Evolutionary conservation across 2,888 invertebrate species (phyloP), one percentile per base, ranked within the genome.

Genomic region (Cacoxenus indagator): DNA sequence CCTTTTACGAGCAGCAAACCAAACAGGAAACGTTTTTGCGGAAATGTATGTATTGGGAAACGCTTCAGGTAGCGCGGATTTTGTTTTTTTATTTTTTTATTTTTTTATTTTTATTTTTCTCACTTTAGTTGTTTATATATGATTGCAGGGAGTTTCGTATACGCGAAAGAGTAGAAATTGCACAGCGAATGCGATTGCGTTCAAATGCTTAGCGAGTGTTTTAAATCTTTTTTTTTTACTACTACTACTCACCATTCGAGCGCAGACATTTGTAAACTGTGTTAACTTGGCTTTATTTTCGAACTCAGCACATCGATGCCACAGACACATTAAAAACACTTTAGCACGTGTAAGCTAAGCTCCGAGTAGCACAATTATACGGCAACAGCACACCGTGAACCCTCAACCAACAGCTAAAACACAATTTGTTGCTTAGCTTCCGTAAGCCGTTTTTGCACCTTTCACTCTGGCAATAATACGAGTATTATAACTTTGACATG

Each of bases 121-220:
- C 37, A 37, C 14, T 2, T 14, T 14, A 8, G 37, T 11, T 37
- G 14, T 37, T 37, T 37, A 37, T 79, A 81, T 37, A 22, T 81
- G 76, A 78, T 81, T 31, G 82, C 75, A 77, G 73, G 78, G 82
- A 82, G 77, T 82, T 80, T 82, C 24, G 27, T 11, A 27, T 81
- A 81, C 74, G 77, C 81, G 70, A 72, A 75, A 78, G 26, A 55
- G 37, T 61, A 22, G 27, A 61, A 43, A 24, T 37, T 61, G 17
- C 43, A 5, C 22, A 19, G 19, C 75, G 81, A 75, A 77, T 78
- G 82, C 17, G 9, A 31, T 76, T 78, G 71, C 81, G 82, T 82
- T 80, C 82, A 76, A 81, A 75, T 71, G 74, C 81, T 81, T 81
- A 81, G 82, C 83, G 82, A 82, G 81, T 81, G 79, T 81, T 76